Percentiles rank a stretch among this genome's conserved stretches.
phyloP scores from a whole-genome alignment of 2,888 invertebrate species.

The Toxonevra muliebris region DNA sequence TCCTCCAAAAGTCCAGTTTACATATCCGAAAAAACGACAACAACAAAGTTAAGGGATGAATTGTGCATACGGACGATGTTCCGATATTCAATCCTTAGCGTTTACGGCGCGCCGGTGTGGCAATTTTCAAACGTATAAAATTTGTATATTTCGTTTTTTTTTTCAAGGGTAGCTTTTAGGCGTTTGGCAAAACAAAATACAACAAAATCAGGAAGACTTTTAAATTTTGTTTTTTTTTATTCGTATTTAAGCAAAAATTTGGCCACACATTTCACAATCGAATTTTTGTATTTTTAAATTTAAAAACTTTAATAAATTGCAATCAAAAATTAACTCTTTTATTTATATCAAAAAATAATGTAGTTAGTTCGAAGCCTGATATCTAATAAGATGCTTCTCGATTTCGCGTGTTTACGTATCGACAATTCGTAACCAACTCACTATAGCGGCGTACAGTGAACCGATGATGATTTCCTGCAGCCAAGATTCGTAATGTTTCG shows the following conservation, averaged over 20 bases:
- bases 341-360: too few species aligned
- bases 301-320: too few species aligned
- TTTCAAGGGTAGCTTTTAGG: slow-evolving; percentile 35
- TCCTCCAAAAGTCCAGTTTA: slow-evolving; percentile 29
- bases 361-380: too few species aligned
- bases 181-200: not conserved
- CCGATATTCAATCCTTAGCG: not conserved
- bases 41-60: slow-evolving; percentile 30
- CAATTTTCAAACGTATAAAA: not conserved
- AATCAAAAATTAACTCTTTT: too few species aligned
- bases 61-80: slow-evolving; percentile 3
- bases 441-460: slow-evolving; percentile 54
- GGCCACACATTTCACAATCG: not conserved
- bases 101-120: too few species aligned
- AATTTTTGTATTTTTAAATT: too few species aligned
- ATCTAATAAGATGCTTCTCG: not conserved
- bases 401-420: slow-evolving; percentile 47
- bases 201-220: not conserved
- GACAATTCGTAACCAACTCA: slow-evolving; percentile 54
- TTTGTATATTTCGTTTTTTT: not conserved
- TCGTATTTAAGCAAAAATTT: not conserved
- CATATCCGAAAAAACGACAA: not conserved
- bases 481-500: not conserved
- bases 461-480: slow-evolving; percentile 40
- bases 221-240: not conserved